Base-by-base conservation (phyloP, 1,140 invertebrate genomes). In the Psilanteris sp. region DNA sequence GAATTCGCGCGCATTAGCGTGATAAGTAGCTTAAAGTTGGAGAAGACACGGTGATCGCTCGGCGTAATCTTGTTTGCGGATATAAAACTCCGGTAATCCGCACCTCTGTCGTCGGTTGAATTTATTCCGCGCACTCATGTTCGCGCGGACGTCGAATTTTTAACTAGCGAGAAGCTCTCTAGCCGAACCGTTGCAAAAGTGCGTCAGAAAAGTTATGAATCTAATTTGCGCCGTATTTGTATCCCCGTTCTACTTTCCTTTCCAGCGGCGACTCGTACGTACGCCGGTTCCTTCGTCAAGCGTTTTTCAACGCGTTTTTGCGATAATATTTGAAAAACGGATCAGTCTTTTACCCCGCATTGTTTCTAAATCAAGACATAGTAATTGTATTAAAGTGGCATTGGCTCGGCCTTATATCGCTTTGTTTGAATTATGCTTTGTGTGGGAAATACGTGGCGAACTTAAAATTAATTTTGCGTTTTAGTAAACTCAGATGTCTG, bases 161-260 rank as follows among this genome's bases (percentile, higher is more conserved):
- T 86, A 85, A 85, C 84, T 82, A 85, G 81, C 83, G 39, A 37
- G 31, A 37, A 62, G 67, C 74, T 80, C 77, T 82, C 11, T 76
- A 77, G 72, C 75, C 76, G 50, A 76, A 74, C 73, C 77, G 46
- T 77, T 77, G 77, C 76, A 78, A 83, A 74, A 83, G 82, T 78
- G 80, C 81, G 81, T 77, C 83, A 81, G 83, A 84, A 85, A 87
- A 87, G 84, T 87, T 87, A 86, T 85, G 83, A 87, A 87, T 87
- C 86, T 85, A 87, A 87, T 87, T 87, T 87, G 83, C 84, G 77
- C 66, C 79, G 81, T 82, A 81, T 85, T 85, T 81, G 81, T 81
- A 83, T 83, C 78, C 78, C 78, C 57, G 61, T 71, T 75, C 34
- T 59, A 39, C 72, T 13, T 22, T 57, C 57, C 41, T 55, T 59